Conservation (phyloP, 2,797 vertebrate genomes). For the Salmo trutta region DNA sequence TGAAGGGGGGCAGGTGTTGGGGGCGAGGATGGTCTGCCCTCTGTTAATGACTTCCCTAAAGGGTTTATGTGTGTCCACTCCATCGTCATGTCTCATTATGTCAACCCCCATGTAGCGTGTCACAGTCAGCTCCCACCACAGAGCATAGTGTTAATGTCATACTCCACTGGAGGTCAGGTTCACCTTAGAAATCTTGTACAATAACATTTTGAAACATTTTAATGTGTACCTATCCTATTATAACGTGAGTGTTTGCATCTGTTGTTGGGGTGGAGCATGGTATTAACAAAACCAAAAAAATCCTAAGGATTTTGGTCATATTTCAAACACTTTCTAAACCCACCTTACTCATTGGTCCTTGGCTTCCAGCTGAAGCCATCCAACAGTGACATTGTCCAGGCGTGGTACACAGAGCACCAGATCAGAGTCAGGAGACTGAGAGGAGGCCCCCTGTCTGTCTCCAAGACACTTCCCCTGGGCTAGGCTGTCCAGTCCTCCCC, state of each 20-base stretch:
- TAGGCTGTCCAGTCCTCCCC: constrained; percentile 6
- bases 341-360: constrained; percentile 15
- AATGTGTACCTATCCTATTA: not conserved
- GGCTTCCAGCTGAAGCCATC: constrained; percentile 8
- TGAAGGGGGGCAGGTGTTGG: constrained; percentile 29
- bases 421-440: not conserved
- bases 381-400: constrained; percentile 26
- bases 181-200: constrained; percentile 6
- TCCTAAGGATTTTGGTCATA: not conserved
- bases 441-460: constrained; percentile 2
- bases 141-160: not conserved
- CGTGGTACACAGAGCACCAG: constrained; percentile 12
- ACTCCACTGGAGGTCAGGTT: not conserved
- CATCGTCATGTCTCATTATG: constrained; percentile 48
- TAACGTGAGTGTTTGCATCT: not conserved
- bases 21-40: constrained; percentile 43
- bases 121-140: constrained; percentile 25
- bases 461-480: constrained; percentile 20
- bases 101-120: constrained; percentile 49
- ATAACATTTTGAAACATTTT: constrained; percentile 3
- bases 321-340: too few species aligned
- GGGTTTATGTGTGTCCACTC: constrained; percentile 44
- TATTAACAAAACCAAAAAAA: not conserved
- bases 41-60: constrained; percentile 57
- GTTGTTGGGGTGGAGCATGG: not conserved